These are phyloP conservation scores for Helicolenus hilgendorfi DNA, from an alignment of 2,797 vertebrate genomes.

Conservation along the genomic window DNA sequence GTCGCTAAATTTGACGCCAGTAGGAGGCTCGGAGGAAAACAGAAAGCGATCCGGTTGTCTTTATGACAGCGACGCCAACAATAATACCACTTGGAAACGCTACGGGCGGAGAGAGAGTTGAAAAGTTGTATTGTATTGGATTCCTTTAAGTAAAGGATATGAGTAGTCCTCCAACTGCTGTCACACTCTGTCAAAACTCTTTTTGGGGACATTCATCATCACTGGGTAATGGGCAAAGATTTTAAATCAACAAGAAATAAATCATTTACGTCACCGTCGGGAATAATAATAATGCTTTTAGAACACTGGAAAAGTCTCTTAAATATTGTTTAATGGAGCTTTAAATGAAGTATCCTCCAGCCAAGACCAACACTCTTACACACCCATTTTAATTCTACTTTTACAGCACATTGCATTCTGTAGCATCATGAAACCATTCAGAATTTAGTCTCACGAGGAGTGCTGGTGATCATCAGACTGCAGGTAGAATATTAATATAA, in stretches of 20 bases:
- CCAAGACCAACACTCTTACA: not conserved
- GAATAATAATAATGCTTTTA: not conserved
- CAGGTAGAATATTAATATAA: constrained; percentile 25
- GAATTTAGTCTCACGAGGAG: not conserved
- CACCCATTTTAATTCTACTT: not conserved
- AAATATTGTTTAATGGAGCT: not conserved
- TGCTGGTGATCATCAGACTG: not conserved
- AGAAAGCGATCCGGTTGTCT: no score
- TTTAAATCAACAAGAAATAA: no score
- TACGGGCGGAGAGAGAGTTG: not conserved
- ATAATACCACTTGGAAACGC: no score
- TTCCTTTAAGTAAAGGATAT: not conserved
- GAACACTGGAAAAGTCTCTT: not conserved
- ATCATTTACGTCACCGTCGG: not conserved
- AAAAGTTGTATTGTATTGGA: not conserved
- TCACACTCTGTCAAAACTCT: not conserved
- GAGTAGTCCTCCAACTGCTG: not conserved
- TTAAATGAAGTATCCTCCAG: not conserved
- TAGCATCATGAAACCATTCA: not conserved
- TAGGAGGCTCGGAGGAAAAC: no score
- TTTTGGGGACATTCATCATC: not conserved
- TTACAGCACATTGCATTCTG: not conserved
- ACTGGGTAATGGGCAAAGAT: not conserved
- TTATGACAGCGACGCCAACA: no score
- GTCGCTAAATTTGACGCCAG: no score